phyloP scores from a whole-genome alignment of 2,797 vertebrate species.

The Prunella strophiata region DNA sequence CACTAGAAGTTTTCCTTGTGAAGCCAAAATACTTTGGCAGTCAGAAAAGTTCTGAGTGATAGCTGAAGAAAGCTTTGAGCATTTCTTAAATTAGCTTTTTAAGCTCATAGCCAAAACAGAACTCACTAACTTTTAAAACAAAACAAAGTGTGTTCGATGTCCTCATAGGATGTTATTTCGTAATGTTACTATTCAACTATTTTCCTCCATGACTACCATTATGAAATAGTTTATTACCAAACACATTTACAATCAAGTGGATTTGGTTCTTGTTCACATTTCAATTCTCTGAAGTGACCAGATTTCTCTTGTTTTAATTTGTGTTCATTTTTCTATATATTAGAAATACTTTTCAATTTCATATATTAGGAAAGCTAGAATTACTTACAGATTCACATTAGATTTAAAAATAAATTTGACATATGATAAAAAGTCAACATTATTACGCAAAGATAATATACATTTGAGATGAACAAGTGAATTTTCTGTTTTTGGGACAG shows the following conservation, averaged over 20 bases:
- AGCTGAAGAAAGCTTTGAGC: background rate
- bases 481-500: background rate
- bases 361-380: background rate
- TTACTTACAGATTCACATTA: background rate
- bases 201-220: background rate
- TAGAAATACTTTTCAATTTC: background rate
- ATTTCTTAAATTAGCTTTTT: slow-evolving; percentile 19
- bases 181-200: background rate
- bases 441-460: background rate
- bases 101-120: background rate
- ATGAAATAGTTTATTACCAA: background rate
- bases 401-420: background rate
- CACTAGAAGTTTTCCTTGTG: background rate
- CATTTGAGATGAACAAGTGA: background rate
- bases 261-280: background rate
- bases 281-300: background rate
- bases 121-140: background rate
- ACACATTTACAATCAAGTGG: background rate
- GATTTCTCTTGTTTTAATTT: background rate
- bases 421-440: background rate
- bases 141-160: background rate
- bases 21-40: slow-evolving; percentile 35
- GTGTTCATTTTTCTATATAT: background rate
- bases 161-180: background rate
- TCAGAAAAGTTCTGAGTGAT: background rate